Conservation (phyloP, 2,888 invertebrate species). For the Eupithecia inturbata region DNA sequence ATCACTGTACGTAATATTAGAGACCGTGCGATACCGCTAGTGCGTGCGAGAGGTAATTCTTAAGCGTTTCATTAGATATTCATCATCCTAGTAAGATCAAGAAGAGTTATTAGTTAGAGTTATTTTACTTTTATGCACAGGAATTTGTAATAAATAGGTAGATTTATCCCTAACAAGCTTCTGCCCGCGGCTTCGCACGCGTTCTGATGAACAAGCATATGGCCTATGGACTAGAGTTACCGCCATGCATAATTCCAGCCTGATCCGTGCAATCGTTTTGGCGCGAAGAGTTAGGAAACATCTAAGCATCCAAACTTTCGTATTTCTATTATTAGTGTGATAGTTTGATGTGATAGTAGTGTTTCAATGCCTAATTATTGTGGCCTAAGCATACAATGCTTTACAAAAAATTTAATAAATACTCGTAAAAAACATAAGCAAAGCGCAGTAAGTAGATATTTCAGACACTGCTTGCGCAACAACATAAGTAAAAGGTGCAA, state of each 20-base stretch:
- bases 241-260: too few species aligned
- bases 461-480: slow-evolving; percentile 26
- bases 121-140: neutral
- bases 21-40: neutral
- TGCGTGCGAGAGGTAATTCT: neutral
- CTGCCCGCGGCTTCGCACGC: too few species aligned
- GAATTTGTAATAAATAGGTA: neutral
- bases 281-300: too few species aligned
- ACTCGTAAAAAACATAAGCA: neutral
- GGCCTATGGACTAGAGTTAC: too few species aligned
- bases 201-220: too few species aligned
- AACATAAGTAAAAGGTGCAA: slow-evolving; percentile 45
- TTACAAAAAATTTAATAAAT: neutral
- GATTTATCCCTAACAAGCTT: too few species aligned
- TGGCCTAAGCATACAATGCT: neutral
- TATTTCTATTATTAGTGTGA: neutral
- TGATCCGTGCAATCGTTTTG: too few species aligned
- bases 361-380: neutral
- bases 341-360: neutral
- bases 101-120: neutral
- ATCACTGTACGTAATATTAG: neutral
- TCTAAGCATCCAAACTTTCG: too few species aligned
- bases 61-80: neutral
- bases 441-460: neutral
- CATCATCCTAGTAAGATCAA: neutral